Base-by-base conservation (phyloP, 2,797 vertebrate species). In the Lacerta bilineata region DNA sequence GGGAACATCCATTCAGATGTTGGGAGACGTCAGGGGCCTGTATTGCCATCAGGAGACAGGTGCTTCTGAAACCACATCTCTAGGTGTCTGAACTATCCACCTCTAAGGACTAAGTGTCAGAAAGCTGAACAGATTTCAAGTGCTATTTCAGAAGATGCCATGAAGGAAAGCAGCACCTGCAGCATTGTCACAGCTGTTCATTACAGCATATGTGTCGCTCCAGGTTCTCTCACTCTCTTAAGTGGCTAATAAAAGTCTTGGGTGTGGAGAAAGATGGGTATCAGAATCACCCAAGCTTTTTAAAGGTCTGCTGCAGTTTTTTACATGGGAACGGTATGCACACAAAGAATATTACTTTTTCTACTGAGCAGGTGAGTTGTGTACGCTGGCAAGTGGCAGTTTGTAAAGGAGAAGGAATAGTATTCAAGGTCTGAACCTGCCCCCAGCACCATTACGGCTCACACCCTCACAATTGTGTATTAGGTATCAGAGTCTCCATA, bases 41-140 rank as follows among this genome's bases (percentile, higher is more conserved):
- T 80, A 43, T 59, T 80, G 76, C 68, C 41, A 55, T 78, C 18
- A 72, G 29, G 29, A 88, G 64, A 55, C 46, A 87, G 75, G n/a
- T 20, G 66, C 4, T 36, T 72, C 77, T 88, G 10, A 71, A 41
- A 79, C 33, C 71, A 41, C 20, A 84, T 25, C 46, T 69, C 27
- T 46, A 78, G 36, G 43, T n/a, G 72, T 80, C 76, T 74, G 27
- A 89, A 43, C 55, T 80, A 74, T 29, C 29, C 7, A 50, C n/a
- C 33, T 64, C 41, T 33, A 64, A 69, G 64, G 61, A 9, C 61
- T 46, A 78, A 77, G 18, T 39, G 15, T 43, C 27, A 46, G 39
- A 46, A 27, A 50, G 13, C 13, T 5, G 72, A 88, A 27, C 77
- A 78, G 33, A 36, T 72, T 25, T 69, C 72, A 46, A 59, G 61